Base-by-base conservation (phyloP, 1,140 invertebrate species). In the Brachionus paranguensis region DNA sequence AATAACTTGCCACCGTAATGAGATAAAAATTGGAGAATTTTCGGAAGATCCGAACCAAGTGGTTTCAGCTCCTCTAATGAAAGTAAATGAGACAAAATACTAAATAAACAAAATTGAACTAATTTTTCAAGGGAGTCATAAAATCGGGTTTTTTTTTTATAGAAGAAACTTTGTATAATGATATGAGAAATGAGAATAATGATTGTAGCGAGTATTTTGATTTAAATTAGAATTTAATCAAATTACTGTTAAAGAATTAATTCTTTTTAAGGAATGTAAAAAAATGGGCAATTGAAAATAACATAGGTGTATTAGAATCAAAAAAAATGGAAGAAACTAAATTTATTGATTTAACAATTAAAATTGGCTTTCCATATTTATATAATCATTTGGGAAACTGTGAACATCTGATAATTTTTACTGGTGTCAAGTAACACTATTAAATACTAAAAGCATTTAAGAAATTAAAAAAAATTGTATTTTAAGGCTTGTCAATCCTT, bases 81-180 rank as follows among this genome's bases (percentile, higher is more conserved):
- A 81, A 41, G 76, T 64, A 79, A 79, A 47, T n/a, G 6, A 47
- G 20, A n/a, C 4, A 33, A 55, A 41, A 17, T n/a, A 3, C 20
- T 27, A 6, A 53, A n/a, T 6, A 33, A 79, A 79, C n/a, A 53
- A 78, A 78, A 47, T 33, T 14, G 0, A n/a, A 12, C 14, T 29
- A 5, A 7, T 55, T 27, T 78, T 3, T n/a, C 11, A 53, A 79
- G 76, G 78, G 64, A 0, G 6, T 81, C 2, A 68, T 81, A 5
- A 81, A 81, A 81, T 81, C 78, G 20, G 78, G 53, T 5, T 81
- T 65, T 81, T 81, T 81, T 68, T 81, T 81, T 11, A 43, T 81
- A n/a, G 78, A 81, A 27, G 45, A 81, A 64, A 43, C 11, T 64
- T 45, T 81, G 17, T 81, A 65, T 20, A 81, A 81, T 47, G 78